A percentile compares a stretch with the other conserved stretches of the same genome.
These are phyloP conservation scores for Heliconius congener DNA, from an alignment of 1,140 invertebrate genomes.

Conservation along the genomic window DNA sequence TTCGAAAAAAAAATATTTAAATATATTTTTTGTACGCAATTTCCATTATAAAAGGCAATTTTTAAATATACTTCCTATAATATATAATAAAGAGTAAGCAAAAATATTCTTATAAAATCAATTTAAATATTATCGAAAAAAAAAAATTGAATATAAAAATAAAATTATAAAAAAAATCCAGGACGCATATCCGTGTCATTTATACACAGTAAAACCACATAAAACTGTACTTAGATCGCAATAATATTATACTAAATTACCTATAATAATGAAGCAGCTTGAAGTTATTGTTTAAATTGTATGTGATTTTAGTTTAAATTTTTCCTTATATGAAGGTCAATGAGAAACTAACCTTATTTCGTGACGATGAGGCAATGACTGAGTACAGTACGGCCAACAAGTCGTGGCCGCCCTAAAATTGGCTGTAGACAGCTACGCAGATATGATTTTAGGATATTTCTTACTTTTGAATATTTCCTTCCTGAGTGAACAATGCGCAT, in stretches of 20 bases:
- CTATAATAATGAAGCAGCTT: constrained; percentile 28
- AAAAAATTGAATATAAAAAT: neutral
- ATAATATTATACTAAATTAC: constrained; percentile 25
- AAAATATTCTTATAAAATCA: neutral
- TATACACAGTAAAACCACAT: constrained; percentile 8
- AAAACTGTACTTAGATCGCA: constrained; percentile 19
- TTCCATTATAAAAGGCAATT: no score
- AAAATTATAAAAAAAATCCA: constrained; percentile 14
- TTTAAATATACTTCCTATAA: no score
- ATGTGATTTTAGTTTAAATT: constrained; percentile 30
- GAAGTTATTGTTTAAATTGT: constrained; percentile 32
- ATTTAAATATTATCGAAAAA: neutral
- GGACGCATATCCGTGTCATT: constrained; percentile 17
- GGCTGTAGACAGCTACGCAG: no score
- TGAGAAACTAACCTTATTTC: constrained; percentile 27
- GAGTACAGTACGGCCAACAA: neutral
- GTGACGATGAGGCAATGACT: constrained; percentile 6
- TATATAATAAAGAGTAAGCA: neutral
- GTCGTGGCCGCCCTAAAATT: no score
- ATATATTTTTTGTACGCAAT: no score
- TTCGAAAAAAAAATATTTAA: no score
- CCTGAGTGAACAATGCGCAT: no score
- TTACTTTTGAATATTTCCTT: no score
- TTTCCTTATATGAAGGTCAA: constrained; percentile 29
- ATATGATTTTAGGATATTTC: no score